Evolutionary conservation across 23 tunicate genomes (phyloP).

Genomic region (Diplosoma virens): DNA sequence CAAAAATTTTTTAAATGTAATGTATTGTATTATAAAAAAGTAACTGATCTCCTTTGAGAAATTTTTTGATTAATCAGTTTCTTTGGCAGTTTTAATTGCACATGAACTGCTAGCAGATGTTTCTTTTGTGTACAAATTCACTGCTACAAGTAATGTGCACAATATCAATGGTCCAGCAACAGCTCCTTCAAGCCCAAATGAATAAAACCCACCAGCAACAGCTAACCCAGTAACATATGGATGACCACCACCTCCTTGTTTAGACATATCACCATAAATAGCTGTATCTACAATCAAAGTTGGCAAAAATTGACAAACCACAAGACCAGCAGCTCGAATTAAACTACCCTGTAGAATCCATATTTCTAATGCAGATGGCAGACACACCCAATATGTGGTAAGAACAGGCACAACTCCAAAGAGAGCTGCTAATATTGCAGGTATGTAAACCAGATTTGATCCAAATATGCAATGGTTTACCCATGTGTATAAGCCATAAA

Average conservation of each 20-base stretch:
- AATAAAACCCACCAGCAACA: conserved; percentile 88
- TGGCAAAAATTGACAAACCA: conserved; percentile 69
- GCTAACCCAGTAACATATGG: conserved; percentile 86
- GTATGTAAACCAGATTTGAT: conserved; percentile 68
- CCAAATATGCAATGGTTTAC: conserved; percentile 81
- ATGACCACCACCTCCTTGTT: conserved; percentile 65
- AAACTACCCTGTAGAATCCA: conserved; percentile 79
- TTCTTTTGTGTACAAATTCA: conserved; percentile 51
- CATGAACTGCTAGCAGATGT: no score
- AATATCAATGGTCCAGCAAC: conserved; percentile 78
- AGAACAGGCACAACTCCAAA: conserved; percentile 79
- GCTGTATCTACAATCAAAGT: conserved; percentile 84
- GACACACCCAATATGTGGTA: conserved; percentile 83
- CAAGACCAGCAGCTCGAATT: conserved; percentile 45
- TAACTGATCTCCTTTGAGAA: no score
- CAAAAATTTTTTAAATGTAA: no score
- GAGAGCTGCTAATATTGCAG: conserved; percentile 76
- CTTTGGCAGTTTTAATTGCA: no score
- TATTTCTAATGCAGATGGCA: conserved; percentile 71
- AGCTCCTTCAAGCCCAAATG: conserved; percentile 88
- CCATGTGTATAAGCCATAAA: conserved; percentile 94
- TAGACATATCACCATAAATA: conserved; percentile 71
- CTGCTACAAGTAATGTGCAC: conserved; percentile 70
- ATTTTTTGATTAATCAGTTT: no score
- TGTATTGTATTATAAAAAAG: no score